A percentile compares a stretch with the other conserved stretches of the same genome.
Evolutionary conservation across 2,113 vertebrate species (phyloP).

Genomic region (Catagonus wagneri): DNA sequence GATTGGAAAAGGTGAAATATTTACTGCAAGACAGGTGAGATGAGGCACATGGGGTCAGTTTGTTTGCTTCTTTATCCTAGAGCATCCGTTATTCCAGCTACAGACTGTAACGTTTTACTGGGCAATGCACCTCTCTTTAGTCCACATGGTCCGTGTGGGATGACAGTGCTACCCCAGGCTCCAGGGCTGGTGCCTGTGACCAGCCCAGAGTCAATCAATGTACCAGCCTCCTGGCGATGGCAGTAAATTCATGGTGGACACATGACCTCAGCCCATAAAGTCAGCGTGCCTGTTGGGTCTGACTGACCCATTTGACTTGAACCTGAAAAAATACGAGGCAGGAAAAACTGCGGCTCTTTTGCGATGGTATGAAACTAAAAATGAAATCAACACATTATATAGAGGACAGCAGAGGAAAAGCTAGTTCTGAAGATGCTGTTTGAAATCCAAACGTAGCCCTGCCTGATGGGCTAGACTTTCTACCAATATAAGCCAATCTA

Average conservation of each 20-base stretch:
- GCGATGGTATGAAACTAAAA: not conserved
- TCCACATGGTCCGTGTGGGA: not conserved
- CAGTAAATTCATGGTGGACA: not conserved
- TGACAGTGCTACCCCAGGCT: not conserved
- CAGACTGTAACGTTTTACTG: not conserved
- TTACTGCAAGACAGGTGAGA: not conserved
- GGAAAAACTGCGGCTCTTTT: not conserved
- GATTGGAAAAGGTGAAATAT: not conserved
- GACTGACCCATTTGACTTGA: not conserved
- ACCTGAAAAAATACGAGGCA: not conserved
- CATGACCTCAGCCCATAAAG: not conserved
- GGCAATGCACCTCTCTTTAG: not conserved
- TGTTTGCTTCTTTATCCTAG: not conserved
- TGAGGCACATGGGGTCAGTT: not conserved
- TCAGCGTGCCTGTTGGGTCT: not conserved
- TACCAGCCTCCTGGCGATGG: not conserved
- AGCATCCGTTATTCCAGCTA: not conserved
- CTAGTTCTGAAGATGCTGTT: not conserved
- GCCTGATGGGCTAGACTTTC: not conserved
- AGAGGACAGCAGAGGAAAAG: not conserved
- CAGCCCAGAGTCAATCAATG: not conserved
- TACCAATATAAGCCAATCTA: not conserved
- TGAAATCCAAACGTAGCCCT: not conserved
- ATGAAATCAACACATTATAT: not conserved
- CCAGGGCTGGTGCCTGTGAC: not conserved